A percentile compares a stretch with the other conserved stretches of the same genome.
phyloP scores from a whole-genome alignment of 2,797 vertebrate species.

The Yasuhikotakia modesta region DNA sequence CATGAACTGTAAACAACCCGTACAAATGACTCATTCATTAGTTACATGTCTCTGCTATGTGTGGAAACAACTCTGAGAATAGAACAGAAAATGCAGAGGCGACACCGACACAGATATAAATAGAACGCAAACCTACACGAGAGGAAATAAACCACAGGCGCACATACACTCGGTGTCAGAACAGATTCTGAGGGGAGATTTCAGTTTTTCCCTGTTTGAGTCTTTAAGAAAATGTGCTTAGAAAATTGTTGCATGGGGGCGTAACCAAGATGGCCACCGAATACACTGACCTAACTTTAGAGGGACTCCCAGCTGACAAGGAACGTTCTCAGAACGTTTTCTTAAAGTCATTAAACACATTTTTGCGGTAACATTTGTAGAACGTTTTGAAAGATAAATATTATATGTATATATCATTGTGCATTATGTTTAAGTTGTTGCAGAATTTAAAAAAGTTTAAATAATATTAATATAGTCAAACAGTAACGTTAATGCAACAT shows the following conservation, averaged over 20 bases:
- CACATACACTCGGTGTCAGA: slow-evolving; percentile 27
- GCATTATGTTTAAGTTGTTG: too few relatives aligned
- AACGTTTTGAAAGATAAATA: too few relatives aligned
- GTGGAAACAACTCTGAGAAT: slow-evolving; percentile 46
- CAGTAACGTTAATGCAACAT: too few relatives aligned
- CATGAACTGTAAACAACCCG: background rate
- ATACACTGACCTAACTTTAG: background rate
- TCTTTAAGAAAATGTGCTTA: background rate
- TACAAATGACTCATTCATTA: background rate
- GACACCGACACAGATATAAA: slow-evolving; percentile 26
- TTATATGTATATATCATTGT: too few relatives aligned
- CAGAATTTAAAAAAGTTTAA: too few relatives aligned
- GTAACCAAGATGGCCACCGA: background rate
- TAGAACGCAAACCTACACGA: slow-evolving; percentile 37
- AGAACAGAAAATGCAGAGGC: slow-evolving; percentile 42
- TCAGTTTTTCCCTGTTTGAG: background rate
- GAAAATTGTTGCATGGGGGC: background rate
- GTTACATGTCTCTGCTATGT: background rate
- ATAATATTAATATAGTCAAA: too few relatives aligned
- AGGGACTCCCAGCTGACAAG: background rate
- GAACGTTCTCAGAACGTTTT: too few relatives aligned
- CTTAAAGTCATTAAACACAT: too few relatives aligned
- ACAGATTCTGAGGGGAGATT: background rate
- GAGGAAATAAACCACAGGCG: slow-evolving; percentile 24
- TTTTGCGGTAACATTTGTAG: too few relatives aligned